Percentiles rank a stretch among this genome's conserved stretches.
Evolutionary conservation across 2,113 vertebrate genomes (phyloP).

Genomic region (Sitta europaea): DNA sequence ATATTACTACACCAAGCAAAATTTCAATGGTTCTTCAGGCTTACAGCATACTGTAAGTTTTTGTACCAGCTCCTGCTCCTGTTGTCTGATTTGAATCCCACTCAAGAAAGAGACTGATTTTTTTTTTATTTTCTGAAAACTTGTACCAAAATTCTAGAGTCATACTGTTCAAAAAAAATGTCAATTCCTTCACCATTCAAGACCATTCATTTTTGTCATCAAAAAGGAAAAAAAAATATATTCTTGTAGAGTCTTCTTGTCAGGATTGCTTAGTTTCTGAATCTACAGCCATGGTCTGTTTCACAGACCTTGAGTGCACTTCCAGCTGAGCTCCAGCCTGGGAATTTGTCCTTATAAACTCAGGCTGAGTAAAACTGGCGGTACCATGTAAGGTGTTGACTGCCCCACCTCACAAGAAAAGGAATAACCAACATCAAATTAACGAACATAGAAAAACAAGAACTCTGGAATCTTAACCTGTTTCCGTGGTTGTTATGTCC

Average conservation of each 20-base stretch:
- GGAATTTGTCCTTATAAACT: not conserved
- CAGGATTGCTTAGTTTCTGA: not conserved
- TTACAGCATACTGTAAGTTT: not conserved
- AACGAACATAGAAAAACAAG: not conserved
- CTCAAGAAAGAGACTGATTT: not conserved
- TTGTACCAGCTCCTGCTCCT: not conserved
- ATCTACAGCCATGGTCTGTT: not conserved
- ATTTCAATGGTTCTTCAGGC: not conserved
- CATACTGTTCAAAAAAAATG: not conserved
- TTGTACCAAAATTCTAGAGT: not conserved
- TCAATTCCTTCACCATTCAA: not conserved
- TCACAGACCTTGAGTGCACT: not conserved
- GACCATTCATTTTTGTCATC: not conserved
- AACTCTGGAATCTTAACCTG: not conserved
- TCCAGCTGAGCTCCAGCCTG: not conserved
- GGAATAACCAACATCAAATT: not conserved
- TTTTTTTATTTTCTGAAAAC: not conserved
- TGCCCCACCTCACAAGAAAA: not conserved
- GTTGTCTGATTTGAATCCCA: not conserved
- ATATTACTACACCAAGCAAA: not conserved
- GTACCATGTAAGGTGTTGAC: not conserved
- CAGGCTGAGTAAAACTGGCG: not conserved
- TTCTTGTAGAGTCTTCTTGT: not conserved
- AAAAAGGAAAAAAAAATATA: not conserved
- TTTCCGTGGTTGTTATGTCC: not conserved